Percentiles rank a stretch among this genome's conserved stretches.
These are phyloP conservation scores for Byasa hedistus DNA, from an alignment of 2,888 invertebrate genomes.

Conservation along the genomic window DNA sequence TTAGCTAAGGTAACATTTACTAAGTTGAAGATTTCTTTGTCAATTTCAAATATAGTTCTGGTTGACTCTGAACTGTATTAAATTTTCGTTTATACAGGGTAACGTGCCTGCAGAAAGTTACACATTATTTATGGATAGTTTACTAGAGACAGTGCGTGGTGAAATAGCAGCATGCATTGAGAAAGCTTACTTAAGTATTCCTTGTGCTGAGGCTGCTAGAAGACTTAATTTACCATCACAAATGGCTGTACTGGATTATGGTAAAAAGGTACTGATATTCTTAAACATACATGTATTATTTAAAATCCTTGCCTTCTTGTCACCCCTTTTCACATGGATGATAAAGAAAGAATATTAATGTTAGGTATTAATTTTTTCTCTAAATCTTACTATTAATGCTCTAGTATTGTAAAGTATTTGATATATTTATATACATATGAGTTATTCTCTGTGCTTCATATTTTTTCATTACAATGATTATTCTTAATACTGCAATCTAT, in stretches of 20 bases:
- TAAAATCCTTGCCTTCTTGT: neutral
- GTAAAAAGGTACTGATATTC: slow-evolving; percentile 20
- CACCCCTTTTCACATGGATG: too few species aligned
- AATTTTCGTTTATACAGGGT: slow-evolving; percentile 74
- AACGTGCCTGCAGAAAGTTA: slow-evolving; percentile 98
- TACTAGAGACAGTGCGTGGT: slow-evolving; percentile 95
- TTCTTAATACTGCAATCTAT: too few species aligned
- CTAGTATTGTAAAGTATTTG: too few species aligned
- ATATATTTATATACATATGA: too few species aligned
- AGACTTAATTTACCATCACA: slow-evolving; percentile 91
- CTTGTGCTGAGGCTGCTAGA: slow-evolving; percentile 91
- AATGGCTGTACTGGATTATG: slow-evolving; percentile 75
- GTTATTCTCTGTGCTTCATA: too few species aligned
- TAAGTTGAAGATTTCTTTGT: neutral
- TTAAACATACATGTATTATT: neutral
- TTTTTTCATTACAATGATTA: too few species aligned
- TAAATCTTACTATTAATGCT: too few species aligned
- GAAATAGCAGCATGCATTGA: slow-evolving; percentile 98
- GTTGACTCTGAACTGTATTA: neutral
- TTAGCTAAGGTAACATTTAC: slow-evolving; percentile 84
- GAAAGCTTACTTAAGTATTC: slow-evolving; percentile 95
- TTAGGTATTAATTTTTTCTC: too few species aligned
- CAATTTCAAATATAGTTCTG: neutral
- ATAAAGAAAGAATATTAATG: too few species aligned
- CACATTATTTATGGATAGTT: slow-evolving; percentile 97